Evolutionary conservation across 2,888 invertebrate genomes (phyloP).

Genomic region (Ophion ventricosus): DNA sequence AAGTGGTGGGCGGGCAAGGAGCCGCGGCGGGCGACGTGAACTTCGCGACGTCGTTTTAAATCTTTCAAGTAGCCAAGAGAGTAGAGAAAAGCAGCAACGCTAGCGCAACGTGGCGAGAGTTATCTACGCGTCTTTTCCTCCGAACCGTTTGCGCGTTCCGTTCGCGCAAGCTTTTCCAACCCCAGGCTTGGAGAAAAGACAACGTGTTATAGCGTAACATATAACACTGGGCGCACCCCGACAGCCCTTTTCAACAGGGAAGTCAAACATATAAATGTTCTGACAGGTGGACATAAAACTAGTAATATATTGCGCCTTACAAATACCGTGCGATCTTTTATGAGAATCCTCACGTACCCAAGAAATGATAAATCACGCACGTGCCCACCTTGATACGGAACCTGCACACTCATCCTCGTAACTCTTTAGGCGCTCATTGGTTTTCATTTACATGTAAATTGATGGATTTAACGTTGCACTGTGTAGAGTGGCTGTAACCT

Average conservation of each 20-base stretch:
- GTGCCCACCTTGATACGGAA: slow-evolving; percentile 50
- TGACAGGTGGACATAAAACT: slow-evolving; percentile 79
- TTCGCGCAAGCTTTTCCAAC: slow-evolving; percentile 52
- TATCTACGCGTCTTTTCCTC: slow-evolving; percentile 62
- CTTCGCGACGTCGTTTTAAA: slow-evolving; percentile 66
- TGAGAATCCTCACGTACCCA: slow-evolving; percentile 74
- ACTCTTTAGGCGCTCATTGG: slow-evolving; percentile 29
- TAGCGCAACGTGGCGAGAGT: slow-evolving; percentile 46
- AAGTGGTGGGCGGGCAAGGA: slow-evolving; percentile 57
- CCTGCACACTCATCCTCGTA: slow-evolving; percentile 11
- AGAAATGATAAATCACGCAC: slow-evolving; percentile 71
- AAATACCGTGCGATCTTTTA: slow-evolving; percentile 71
- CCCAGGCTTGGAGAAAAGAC: slow-evolving; percentile 46
- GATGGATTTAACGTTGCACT: background rate
- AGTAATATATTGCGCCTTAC: slow-evolving; percentile 79
- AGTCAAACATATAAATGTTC: slow-evolving; percentile 78
- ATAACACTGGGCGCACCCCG: slow-evolving; percentile 31
- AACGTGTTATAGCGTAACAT: slow-evolving; percentile 38
- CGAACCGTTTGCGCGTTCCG: slow-evolving; percentile 51
- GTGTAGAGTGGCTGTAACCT: background rate
- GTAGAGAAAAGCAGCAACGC: slow-evolving; percentile 52
- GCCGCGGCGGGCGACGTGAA: slow-evolving; percentile 60
- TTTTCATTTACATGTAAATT: slow-evolving; percentile 62
- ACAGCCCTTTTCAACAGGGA: slow-evolving; percentile 70
- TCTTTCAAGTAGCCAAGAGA: slow-evolving; percentile 65